Conservation (phyloP, 2,113 vertebrate genomes). For the Gorsachius goisagi region DNA sequence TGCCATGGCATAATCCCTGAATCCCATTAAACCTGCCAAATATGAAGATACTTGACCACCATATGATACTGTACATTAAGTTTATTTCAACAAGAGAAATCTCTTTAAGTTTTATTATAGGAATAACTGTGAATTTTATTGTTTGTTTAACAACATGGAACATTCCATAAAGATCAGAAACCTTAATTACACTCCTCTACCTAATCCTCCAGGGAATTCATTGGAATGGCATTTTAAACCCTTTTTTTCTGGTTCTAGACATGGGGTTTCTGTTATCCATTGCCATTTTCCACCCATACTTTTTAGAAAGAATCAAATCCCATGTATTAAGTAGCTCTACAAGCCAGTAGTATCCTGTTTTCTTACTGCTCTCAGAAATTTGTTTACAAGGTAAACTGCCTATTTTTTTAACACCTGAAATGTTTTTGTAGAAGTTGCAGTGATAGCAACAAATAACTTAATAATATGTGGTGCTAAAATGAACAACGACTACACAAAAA, state of each 20-base stretch:
- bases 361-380: neutral
- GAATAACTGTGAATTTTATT: slow-evolving; percentile 44
- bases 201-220: neutral
- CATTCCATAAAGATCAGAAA: slow-evolving; percentile 32
- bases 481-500: neutral
- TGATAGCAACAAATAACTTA: neutral
- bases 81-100: slow-evolving; percentile 22
- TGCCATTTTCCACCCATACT: neutral
- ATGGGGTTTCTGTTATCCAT: neutral
- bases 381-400: accelerated
- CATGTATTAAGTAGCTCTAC: neutral
- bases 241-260: neutral
- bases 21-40: neutral
- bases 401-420: neutral
- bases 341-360: neutral
- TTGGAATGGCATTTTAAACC: neutral
- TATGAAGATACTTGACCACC: neutral
- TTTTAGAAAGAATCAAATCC: neutral
- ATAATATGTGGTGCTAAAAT: neutral
- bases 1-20: neutral
- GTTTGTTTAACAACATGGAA: slow-evolving; percentile 52
- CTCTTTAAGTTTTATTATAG: slow-evolving; percentile 14
- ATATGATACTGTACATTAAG: slow-evolving; percentile 15
- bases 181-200: neutral
- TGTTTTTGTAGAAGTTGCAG: neutral